Evolutionary conservation across 2,888 invertebrate genomes (phyloP).

Genomic region (Helleia helle): DNA sequence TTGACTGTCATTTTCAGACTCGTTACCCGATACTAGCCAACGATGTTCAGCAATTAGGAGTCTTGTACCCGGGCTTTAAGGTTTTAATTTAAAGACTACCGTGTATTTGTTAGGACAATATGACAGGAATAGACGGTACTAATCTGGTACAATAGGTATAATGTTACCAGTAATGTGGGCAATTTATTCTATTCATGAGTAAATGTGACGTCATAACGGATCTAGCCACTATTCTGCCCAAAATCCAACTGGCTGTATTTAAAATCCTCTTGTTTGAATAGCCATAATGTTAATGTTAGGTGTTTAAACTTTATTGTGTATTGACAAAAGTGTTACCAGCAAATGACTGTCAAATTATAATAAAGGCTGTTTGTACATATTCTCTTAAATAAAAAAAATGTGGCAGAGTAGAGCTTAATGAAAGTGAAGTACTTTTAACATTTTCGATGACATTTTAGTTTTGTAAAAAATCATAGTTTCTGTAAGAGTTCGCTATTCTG

Average conservation of each 20-base stretch:
- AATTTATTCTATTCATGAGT: not conserved
- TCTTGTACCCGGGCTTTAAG: not conserved
- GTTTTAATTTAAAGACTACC: not conserved
- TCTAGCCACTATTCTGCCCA: not conserved
- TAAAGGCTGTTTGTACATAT: no score
- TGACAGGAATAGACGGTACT: not conserved
- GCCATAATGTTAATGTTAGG: no score
- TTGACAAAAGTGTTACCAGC: no score
- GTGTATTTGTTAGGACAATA: not conserved
- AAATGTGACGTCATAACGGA: not conserved
- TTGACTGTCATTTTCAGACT: constrained; percentile 3
- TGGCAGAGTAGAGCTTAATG: no score
- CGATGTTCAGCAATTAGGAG: not conserved
- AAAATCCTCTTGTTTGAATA: no score
- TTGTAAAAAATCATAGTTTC: no score
- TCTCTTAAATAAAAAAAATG: no score
- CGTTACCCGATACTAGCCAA: not conserved
- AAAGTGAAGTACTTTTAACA: no score
- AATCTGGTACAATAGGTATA: constrained; percentile 1
- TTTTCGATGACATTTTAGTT: no score
- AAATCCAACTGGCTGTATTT: not conserved
- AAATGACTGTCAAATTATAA: no score
- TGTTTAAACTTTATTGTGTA: no score
- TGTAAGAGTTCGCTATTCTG: no score
- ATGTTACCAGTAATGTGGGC: not conserved